Percentiles rank a stretch among this genome's conserved stretches.
Conservation (phyloP, 2,888 invertebrate species). For the Pediacus dermestoides region DNA sequence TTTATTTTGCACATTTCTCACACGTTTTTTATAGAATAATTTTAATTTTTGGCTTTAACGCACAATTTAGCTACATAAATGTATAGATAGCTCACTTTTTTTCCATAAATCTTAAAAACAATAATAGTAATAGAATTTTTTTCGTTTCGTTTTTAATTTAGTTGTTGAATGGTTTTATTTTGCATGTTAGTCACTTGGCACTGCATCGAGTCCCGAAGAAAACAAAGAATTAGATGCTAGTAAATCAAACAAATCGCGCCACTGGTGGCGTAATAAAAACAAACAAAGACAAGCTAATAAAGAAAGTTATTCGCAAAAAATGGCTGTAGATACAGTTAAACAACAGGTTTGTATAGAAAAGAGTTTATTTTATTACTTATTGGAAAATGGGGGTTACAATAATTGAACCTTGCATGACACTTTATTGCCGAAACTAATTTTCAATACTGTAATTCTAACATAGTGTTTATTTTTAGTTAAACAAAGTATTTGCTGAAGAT, state of each 20-base stretch:
- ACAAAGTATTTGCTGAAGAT: conserved; percentile 72
- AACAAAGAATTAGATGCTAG: conserved; percentile 33
- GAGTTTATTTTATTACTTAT: conserved; percentile 1
- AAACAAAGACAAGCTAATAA: conserved; percentile 30
- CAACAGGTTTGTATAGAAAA: conserved; percentile 41
- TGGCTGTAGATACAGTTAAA: conserved; percentile 41
- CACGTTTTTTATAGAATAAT: no score
- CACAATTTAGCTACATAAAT: no score
- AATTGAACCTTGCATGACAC: no score
- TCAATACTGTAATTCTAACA: neutral
- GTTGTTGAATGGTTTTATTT: conserved; percentile 25
- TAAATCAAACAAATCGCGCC: conserved; percentile 29
- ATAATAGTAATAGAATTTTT: no score
- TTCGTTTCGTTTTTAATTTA: conserved; percentile 17
- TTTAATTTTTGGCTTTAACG: no score
- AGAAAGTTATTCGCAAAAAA: conserved; percentile 30
- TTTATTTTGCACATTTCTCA: no score
- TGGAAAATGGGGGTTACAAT: no score
- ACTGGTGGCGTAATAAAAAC: conserved; percentile 38
- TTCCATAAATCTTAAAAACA: no score
- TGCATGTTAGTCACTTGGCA: conserved; percentile 39
- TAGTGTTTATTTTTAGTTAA: conserved; percentile 64
- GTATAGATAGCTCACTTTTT: no score
- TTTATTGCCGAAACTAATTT: no score
- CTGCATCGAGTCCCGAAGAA: conserved; percentile 25